Evolutionary conservation across 2,888 invertebrate species (phyloP).

Genomic region (Acleris holmiana): DNA sequence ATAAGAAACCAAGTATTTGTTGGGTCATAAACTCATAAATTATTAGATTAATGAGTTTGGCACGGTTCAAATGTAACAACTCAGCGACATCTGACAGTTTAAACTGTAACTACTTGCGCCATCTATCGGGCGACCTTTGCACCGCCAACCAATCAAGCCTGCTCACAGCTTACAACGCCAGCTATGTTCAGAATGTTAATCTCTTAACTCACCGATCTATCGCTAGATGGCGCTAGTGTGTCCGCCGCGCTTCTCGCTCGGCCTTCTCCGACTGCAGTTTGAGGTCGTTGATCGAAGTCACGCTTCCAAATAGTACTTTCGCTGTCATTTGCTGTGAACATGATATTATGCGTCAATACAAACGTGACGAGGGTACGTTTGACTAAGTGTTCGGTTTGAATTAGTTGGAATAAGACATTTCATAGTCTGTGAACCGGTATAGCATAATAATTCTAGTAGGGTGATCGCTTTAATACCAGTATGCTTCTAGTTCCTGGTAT

Average conservation of each 20-base stretch:
- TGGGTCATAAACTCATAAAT: no score
- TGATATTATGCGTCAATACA: conserved; percentile 26
- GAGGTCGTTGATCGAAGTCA: conserved; percentile 89
- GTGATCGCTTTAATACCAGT: no score
- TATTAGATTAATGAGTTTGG: no score
- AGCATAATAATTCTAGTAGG: no score
- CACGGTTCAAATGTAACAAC: no score
- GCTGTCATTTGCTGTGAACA: conserved; percentile 86
- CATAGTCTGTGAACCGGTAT: no score
- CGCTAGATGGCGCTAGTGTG: conserved; percentile 74
- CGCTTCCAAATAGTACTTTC: conserved; percentile 89
- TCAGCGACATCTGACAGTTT: conserved; percentile 45
- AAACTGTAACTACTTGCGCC: conserved; percentile 37
- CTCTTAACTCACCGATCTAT: conserved; percentile 46
- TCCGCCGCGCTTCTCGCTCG: conserved; percentile 85
- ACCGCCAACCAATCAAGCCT: conserved; percentile 16
- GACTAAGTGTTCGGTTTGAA: background rate
- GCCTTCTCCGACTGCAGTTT: conserved; percentile 87
- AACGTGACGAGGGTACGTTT: background rate
- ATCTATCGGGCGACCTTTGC: conserved; percentile 36
- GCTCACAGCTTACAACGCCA: conserved; percentile 40
- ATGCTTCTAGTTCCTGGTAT: no score
- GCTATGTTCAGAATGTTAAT: conserved; percentile 38
- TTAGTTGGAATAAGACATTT: no score
- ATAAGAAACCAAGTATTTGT: no score